These are phyloP conservation scores for Cyclophora albipunctata DNA, from an alignment of 2,888 invertebrate genomes.

Conservation along the genomic window DNA sequence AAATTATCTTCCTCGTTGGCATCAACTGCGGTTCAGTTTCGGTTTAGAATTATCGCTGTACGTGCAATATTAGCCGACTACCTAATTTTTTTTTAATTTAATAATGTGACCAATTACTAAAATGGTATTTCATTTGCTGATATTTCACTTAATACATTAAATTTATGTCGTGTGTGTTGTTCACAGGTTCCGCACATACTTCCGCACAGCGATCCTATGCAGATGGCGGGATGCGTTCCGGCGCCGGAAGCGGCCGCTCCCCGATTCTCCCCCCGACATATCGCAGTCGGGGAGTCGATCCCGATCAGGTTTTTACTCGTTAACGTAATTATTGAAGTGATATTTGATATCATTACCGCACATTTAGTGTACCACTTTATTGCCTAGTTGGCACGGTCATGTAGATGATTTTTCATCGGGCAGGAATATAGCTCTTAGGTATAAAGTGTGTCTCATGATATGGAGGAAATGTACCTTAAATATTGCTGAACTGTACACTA, in stretches of 20 bases:
- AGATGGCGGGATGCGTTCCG: constrained; percentile 69
- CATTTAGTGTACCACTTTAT: constrained; percentile 12
- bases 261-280: constrained; percentile 68
- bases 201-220: constrained; percentile 79
- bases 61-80: too few species aligned
- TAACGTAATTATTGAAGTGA: constrained; percentile 74
- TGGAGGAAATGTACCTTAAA: too few species aligned
- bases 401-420: not conserved
- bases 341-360: constrained; percentile 42
- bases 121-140: not conserved
- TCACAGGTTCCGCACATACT: constrained; percentile 81
- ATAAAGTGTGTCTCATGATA: not conserved
- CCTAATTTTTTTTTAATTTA: too few species aligned
- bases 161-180: not conserved
- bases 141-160: not conserved
- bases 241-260: constrained; percentile 53
- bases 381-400: not conserved
- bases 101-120: too few species aligned
- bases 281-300: constrained; percentile 76
- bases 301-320: constrained; percentile 77
- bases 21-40: too few species aligned
- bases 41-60: too few species aligned
- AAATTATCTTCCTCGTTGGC: too few species aligned
- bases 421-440: not conserved
- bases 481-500: too few species aligned